phyloP scores from a whole-genome alignment of 2,797 vertebrate species.

The Benthosema pterotum region DNA sequence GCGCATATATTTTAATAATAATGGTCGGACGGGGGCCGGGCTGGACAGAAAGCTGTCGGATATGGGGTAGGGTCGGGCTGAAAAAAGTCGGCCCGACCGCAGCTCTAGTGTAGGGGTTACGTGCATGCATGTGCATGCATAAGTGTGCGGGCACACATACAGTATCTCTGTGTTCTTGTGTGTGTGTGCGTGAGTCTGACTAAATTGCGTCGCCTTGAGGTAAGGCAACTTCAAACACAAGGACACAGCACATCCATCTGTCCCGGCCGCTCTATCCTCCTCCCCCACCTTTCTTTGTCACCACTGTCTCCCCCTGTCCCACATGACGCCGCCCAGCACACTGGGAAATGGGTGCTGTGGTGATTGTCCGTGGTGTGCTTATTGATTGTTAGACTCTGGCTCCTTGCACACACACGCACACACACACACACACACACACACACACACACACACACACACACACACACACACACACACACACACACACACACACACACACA shows the following conservation, averaged over 20 bases:
- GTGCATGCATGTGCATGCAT: constrained; percentile 8
- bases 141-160: background rate
- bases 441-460: constrained; percentile 8
- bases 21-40: too few species aligned
- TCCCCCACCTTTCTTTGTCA: constrained; percentile 26
- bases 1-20: too few species aligned
- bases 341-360: constrained; percentile 48
- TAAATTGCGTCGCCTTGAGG: constrained; percentile 55
- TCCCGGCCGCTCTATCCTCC: constrained; percentile 24
- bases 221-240: constrained; percentile 73
- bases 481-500: constrained; percentile 14
- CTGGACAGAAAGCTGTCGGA: too few species aligned
- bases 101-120: too few species aligned
- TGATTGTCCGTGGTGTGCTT: constrained; percentile 26
- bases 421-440: constrained; percentile 3
- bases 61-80: too few species aligned
- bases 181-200: constrained; percentile 18
- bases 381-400: constrained; percentile 41
- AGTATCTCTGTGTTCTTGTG: too few species aligned
- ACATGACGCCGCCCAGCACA: constrained; percentile 37
- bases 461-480: constrained; percentile 16
- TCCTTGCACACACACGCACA: constrained; percentile 17
- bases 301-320: constrained; percentile 4
- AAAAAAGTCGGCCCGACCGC: too few species aligned
- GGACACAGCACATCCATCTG: constrained; percentile 61